Conservation (phyloP, 2,888 invertebrate genomes). For the Melinaea menophilus region DNA sequence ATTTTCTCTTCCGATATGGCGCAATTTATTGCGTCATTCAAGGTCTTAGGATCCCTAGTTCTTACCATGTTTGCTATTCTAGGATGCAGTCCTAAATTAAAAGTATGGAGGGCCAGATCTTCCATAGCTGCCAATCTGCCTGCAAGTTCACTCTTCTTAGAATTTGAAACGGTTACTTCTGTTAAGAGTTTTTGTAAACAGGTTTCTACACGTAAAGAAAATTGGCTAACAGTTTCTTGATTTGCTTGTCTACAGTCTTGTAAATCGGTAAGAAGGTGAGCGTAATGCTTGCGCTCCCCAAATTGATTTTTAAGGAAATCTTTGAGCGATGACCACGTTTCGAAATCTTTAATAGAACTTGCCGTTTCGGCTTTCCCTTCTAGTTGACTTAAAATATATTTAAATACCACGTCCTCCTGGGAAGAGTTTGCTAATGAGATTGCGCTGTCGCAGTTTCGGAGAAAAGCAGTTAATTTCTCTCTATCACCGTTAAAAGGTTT, state of each 20-base stretch:
- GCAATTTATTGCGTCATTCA: conserved; percentile 16
- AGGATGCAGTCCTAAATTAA: conserved; percentile 25
- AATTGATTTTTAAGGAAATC: conserved; percentile 30
- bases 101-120: conserved; percentile 29
- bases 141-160: conserved; percentile 20
- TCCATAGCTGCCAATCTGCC: conserved; percentile 32
- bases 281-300: conserved; percentile 27
- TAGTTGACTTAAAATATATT: conserved; percentile 30
- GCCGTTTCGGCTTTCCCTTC: conserved; percentile 29
- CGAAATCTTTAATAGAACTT: conserved; percentile 21
- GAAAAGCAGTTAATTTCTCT: conserved; percentile 28
- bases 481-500: conserved; percentile 24
- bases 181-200: conserved; percentile 20
- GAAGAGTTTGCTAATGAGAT: conserved; percentile 18
- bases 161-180: conserved; percentile 12
- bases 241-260: conserved; percentile 24
- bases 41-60: conserved; percentile 9
- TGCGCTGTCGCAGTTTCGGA: conserved; percentile 30
- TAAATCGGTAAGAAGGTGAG: conserved; percentile 23
- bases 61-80: conserved; percentile 13
- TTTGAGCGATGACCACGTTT: conserved; percentile 22
- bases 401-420: conserved; percentile 27
- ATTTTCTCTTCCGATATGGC: conserved; percentile 20
- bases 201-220: conserved; percentile 19
- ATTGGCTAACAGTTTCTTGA: conserved; percentile 24